Conservation (phyloP, 2,888 invertebrate species). For the Erebia palarica region DNA sequence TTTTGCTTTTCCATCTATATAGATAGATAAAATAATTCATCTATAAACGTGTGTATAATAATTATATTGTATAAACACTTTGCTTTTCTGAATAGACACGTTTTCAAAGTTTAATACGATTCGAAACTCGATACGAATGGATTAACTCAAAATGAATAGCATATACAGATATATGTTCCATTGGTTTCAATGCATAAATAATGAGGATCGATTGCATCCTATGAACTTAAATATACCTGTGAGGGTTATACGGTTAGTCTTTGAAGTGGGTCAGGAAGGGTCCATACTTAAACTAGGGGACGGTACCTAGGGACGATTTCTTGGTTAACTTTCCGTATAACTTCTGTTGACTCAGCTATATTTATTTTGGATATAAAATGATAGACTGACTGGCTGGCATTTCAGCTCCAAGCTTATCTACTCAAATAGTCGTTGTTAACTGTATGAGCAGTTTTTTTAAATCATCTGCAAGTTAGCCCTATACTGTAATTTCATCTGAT, state of each 20-base stretch:
- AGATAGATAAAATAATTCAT: too few species aligned
- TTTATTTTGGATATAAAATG: too few species aligned
- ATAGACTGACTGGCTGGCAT: too few species aligned
- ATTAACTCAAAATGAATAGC: background rate
- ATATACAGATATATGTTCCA: background rate
- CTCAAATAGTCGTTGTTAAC: too few species aligned
- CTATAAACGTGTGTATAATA: too few species aligned
- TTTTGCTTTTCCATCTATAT: too few species aligned
- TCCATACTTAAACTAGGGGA: background rate
- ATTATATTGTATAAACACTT: background rate
- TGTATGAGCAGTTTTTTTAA: too few species aligned
- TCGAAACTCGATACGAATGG: constrained; percentile 9
- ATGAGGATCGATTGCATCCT: background rate
- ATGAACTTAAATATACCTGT: background rate
- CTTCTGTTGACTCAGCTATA: too few species aligned
- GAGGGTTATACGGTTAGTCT: background rate
- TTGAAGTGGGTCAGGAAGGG: background rate
- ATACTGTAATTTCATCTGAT: background rate
- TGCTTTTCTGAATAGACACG: background rate
- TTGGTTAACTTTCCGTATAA: too few species aligned
- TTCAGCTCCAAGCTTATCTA: too few species aligned
- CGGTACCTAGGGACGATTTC: background rate
- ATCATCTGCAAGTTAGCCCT: background rate
- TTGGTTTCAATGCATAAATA: constrained; percentile 15
- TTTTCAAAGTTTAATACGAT: constrained; percentile 9